These are phyloP conservation scores for Sorex fumeus DNA, from an alignment of 2,113 vertebrate species.

Conservation along the genomic window DNA sequence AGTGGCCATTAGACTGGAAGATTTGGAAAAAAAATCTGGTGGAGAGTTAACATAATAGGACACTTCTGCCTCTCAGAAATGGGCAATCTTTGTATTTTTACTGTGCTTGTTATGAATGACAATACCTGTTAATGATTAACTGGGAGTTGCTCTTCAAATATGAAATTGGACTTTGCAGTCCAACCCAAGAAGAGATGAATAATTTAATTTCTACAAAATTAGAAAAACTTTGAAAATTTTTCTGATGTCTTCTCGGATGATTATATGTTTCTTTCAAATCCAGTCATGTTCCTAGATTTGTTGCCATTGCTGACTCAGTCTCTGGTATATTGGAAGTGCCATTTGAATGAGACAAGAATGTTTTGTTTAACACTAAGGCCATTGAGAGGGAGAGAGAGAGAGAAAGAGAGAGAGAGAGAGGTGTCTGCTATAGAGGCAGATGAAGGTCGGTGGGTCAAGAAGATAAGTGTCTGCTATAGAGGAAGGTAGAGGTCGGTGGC, in stretches of 20 bases:
- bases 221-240: conserved; percentile 61
- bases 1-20: conserved; percentile 16
- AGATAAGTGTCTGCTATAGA: no score
- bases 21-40: conserved; percentile 24
- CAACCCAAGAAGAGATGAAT: conserved; percentile 55
- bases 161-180: conserved; percentile 24
- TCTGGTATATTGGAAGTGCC: neutral
- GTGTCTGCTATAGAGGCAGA: no score
- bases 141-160: conserved; percentile 12
- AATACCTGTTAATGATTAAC: conserved; percentile 75
- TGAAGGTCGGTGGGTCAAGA: no score
- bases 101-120: conserved; percentile 45
- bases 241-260: conserved; percentile 51
- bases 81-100: conserved; percentile 24
- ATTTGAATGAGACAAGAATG: neutral
- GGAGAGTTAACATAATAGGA: conserved; percentile 54
- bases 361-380: conserved; percentile 60
- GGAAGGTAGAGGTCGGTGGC: no score
- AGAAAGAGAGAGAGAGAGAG: no score
- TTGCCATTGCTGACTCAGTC: neutral
- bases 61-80: conserved; percentile 21
- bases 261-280: conserved; percentile 29
- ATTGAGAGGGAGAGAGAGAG: neutral
- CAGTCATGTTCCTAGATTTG: neutral
- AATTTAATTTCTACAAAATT: conserved; percentile 66